These are phyloP conservation scores for Drosophila ezoana DNA, from an alignment of 2,888 invertebrate species.

Conservation along the genomic window DNA sequence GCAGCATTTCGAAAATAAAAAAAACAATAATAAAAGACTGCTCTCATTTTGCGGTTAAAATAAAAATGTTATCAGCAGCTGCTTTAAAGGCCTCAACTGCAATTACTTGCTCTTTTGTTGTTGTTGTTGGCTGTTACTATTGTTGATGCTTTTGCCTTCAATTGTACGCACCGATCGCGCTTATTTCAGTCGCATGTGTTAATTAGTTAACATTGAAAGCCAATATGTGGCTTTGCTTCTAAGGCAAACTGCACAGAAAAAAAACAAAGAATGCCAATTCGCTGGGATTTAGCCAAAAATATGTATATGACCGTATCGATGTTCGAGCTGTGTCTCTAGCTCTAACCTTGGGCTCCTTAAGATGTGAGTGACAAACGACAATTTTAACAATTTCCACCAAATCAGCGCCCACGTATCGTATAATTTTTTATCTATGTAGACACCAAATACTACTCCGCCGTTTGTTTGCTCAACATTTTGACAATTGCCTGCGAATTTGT, in stretches of 20 bases:
- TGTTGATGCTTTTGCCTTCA: constrained; percentile 3
- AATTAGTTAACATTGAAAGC: constrained; percentile 73
- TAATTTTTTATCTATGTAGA: too few species aligned
- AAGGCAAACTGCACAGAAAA: constrained; percentile 21
- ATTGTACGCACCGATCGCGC: constrained; percentile 38
- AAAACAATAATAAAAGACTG: constrained; percentile 2
- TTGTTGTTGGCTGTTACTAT: constrained; percentile 1
- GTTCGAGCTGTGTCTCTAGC: constrained; percentile 26
- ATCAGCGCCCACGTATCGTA: constrained; percentile 29
- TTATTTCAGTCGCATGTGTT: constrained; percentile 57
- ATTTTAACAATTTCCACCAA: constrained; percentile 22
- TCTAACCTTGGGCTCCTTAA: constrained; percentile 69
- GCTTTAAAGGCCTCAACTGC: constrained; percentile 28
- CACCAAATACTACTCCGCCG: constrained; percentile 28
- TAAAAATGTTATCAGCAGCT: constrained; percentile 28
- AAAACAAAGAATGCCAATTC: constrained; percentile 30
- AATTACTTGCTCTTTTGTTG: constrained; percentile 29
- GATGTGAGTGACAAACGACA: constrained; percentile 15
- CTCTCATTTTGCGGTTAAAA: constrained; percentile 26
- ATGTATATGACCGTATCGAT: constrained; percentile 40
- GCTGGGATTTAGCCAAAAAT: constrained; percentile 49
- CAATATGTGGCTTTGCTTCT: constrained; percentile 44
- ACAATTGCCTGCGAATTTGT: constrained; percentile 65
- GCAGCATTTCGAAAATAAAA: constrained; percentile 1
- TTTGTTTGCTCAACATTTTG: constrained; percentile 64